A percentile compares a stretch with the other conserved stretches of the same genome.
These are phyloP conservation scores for Epinotia nisella DNA, from an alignment of 2,888 invertebrate genomes.

Conservation along the genomic window DNA sequence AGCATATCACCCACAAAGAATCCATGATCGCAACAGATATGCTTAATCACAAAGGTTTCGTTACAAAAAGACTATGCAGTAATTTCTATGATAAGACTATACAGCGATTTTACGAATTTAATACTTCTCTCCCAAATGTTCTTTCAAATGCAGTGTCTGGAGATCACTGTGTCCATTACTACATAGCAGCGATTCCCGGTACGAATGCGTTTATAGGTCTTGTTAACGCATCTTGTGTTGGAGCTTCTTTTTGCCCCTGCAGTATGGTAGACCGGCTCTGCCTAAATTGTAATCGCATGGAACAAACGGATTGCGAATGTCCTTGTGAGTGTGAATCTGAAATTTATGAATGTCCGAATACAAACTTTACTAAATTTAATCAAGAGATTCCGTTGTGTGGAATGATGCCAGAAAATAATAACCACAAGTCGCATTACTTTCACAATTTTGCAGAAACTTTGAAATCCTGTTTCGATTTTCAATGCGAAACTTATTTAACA, in stretches of 20 bases:
- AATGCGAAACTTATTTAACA: slow-evolving; percentile 87
- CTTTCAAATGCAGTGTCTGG: slow-evolving; percentile 93
- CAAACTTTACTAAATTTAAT: slow-evolving; percentile 64
- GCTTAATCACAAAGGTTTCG: slow-evolving; percentile 92
- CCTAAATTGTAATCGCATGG: slow-evolving; percentile 96
- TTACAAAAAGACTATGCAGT: slow-evolving; percentile 93
- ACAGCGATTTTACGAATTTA: slow-evolving; percentile 93
- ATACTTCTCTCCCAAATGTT: slow-evolving; percentile 90
- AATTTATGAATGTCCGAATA: slow-evolving; percentile 69
- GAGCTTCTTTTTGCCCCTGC: slow-evolving; percentile 94
- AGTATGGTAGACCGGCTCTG: slow-evolving; percentile 95
- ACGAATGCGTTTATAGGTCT: slow-evolving; percentile 96
- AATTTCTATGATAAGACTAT: slow-evolving; percentile 93
- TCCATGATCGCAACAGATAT: slow-evolving; percentile 95
- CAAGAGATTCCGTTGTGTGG: slow-evolving; percentile 76
- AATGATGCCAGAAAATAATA: slow-evolving; percentile 77
- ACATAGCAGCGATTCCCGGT: slow-evolving; percentile 90
- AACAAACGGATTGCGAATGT: slow-evolving; percentile 97
- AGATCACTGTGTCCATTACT: slow-evolving; percentile 95
- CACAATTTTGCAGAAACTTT: slow-evolving; percentile 82
- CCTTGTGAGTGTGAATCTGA: slow-evolving; percentile 94
- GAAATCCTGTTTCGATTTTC: slow-evolving; percentile 87
- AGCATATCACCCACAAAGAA: slow-evolving; percentile 96
- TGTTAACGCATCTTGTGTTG: slow-evolving; percentile 93
- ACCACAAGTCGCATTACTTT: slow-evolving; percentile 79